Percentiles rank a stretch among this genome's conserved stretches.
Evolutionary conservation across 2,113 vertebrate genomes (phyloP).

Genomic region (Nesoenas mayeri): DNA sequence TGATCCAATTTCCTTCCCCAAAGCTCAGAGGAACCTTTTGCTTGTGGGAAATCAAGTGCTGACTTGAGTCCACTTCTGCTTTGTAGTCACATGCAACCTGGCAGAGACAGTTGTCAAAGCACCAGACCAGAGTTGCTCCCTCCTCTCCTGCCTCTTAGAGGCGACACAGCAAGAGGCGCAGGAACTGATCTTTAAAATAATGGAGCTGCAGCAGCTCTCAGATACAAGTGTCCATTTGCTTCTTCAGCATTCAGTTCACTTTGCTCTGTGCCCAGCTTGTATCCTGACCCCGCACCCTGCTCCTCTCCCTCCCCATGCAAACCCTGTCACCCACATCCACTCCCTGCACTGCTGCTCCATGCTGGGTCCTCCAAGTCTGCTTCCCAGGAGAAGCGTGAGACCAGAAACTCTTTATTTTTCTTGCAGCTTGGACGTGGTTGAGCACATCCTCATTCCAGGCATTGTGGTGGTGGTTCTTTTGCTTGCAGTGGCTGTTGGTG

Average conservation of each 20-base stretch:
- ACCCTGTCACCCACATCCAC: fast-evolving
- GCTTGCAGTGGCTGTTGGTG: background rate
- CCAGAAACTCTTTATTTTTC: background rate
- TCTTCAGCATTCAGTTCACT: background rate
- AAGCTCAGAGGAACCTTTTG: background rate
- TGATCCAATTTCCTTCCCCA: background rate
- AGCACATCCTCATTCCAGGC: background rate
- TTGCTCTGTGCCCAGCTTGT: background rate
- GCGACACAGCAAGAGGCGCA: background rate
- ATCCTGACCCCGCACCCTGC: background rate
- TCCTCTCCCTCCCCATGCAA: background rate
- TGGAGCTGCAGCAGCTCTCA: background rate
- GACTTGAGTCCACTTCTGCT: background rate
- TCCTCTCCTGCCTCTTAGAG: background rate
- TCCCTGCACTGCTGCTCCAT: fast-evolving
- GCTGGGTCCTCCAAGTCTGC: background rate
- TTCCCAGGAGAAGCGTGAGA: background rate
- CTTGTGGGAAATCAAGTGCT: background rate
- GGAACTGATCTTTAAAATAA: background rate
- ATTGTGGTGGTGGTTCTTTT: background rate
- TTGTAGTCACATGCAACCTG: fast-evolving
- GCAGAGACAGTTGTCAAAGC: background rate
- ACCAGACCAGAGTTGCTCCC: fast-evolving
- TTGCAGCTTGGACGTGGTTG: background rate
- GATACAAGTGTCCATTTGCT: fast-evolving